A percentile compares a stretch with the other conserved stretches of the same genome.
phyloP scores from a whole-genome alignment of 2,888 invertebrate species.

The Pterobdella sp. region DNA sequence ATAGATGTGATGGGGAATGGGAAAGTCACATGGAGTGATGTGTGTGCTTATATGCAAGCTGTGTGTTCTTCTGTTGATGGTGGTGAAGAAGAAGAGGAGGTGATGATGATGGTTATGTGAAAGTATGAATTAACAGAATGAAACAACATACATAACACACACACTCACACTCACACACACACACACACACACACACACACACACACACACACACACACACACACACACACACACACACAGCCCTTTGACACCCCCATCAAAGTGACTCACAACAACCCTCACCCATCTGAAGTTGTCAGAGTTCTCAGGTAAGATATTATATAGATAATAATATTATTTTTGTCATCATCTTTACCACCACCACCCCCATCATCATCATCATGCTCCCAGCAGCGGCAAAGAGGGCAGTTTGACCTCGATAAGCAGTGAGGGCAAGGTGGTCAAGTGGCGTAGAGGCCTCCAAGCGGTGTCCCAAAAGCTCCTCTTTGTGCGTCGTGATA shows the following conservation, averaged over 20 bases:
- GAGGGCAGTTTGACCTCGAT: constrained; percentile 48
- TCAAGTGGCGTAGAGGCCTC: background rate
- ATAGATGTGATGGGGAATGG: background rate
- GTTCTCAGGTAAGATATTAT: too few species aligned
- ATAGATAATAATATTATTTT: too few species aligned
- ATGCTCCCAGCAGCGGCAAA: constrained; percentile 45
- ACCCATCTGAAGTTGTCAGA: too few species aligned
- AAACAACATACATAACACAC: background rate
- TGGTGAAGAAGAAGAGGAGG: background rate
- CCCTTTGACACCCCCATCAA: background rate
- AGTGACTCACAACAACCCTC: background rate
- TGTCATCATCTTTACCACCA: too few species aligned
- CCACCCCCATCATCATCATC: background rate
- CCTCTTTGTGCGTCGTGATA: too few species aligned
- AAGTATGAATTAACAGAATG: background rate
- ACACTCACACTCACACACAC: background rate
- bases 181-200: background rate
- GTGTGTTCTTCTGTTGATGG: background rate
- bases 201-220: background rate
- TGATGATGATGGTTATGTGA: background rate
- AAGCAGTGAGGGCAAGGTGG: background rate
- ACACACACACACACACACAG: background rate
- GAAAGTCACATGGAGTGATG: background rate
- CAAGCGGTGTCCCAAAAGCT: too few species aligned
- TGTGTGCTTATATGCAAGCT: background rate